Conservation (phyloP, 2,797 vertebrate species). For the Phoebastria nigripes region DNA sequence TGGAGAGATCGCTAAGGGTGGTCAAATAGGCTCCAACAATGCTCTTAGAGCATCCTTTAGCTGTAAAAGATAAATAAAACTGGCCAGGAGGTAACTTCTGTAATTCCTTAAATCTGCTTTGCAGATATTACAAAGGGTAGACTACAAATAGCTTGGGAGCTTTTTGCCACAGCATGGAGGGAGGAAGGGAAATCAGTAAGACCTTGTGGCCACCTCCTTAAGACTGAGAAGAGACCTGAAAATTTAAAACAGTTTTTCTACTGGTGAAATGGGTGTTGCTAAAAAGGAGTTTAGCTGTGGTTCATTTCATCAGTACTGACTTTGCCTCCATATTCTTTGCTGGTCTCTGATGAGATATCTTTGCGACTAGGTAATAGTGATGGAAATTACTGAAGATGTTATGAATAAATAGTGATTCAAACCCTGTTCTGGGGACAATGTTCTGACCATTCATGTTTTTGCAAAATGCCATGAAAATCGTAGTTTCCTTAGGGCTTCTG, state of each 20-base stretch:
- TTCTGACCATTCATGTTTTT: not conserved
- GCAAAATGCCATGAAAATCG: not conserved
- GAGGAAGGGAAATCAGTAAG: not conserved
- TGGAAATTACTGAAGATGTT: not conserved
- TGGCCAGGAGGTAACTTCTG: constrained; percentile 27
- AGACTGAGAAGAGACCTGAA: not conserved
- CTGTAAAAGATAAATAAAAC: constrained; percentile 53
- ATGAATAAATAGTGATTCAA: not conserved
- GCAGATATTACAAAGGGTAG: not conserved
- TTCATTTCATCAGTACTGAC: not conserved
- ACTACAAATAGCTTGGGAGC: not conserved
- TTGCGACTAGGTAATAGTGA: not conserved
- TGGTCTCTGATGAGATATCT: not conserved
- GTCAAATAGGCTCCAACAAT: constrained; percentile 1
- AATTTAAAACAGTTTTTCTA: not conserved
- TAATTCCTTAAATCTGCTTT: constrained; percentile 30
- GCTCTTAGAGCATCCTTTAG: not conserved
- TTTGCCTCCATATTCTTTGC: not conserved
- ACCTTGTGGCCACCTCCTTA: not conserved
- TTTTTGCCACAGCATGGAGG: not conserved
- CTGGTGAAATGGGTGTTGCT: not conserved
- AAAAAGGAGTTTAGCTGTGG: not conserved
- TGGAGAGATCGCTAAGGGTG: constrained; percentile 16
- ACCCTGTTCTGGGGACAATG: no score
- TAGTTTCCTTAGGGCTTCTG: not conserved